Evolutionary conservation across 2,113 vertebrate species (phyloP), one percentile per base, ranked within the genome.

Genomic region (Cinclus cinclus): DNA sequence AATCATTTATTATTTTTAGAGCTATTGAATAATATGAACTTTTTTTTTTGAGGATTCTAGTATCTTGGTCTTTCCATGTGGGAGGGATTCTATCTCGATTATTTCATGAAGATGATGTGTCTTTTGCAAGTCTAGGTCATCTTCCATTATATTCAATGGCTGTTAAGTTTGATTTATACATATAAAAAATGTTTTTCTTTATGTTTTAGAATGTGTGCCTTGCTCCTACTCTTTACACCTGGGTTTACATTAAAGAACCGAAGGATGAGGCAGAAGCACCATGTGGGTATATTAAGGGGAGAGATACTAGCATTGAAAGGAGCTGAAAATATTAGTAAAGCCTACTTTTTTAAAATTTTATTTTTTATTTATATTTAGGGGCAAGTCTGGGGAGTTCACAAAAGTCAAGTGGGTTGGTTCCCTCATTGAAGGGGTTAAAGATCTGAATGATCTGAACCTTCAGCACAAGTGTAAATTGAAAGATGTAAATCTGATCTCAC

Each of bases 401-500:
- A 11, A 87, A 84, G n/a, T 13, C 53, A 59, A 11, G 18, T 41
- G 24, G 44, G 28, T 65, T 70, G 8, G 27, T 76, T 92, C 30
- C 35, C 67, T 67, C 63, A 30, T 0, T 52, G 75, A 86, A 90
- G 13, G n/a, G 52, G 52, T 90, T 91, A 93, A 95, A 90, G 39
- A 80, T n/a, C 79, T 93, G 60, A 49, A 84, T 23, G 75, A 60
- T 63, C 33, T 83, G 68, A 96, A 77, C 59, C 62, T 91, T 73
- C 47, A 67, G 44, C 31, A 83, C 17, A 30, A 83, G 56, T 90
- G 82, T 35, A 88, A 92, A 71, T 18, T 81, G 85, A 74, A 80
- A 86, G 67, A 93, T 92, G 85, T 88, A 94, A 89, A 90, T 87
- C 76, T 83, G 42, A 85, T 68, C 67, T 83, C 89, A 64, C 73